Evolutionary conservation across 2,888 invertebrate genomes (phyloP).

Genomic region (Rhagonycha lutea): DNA sequence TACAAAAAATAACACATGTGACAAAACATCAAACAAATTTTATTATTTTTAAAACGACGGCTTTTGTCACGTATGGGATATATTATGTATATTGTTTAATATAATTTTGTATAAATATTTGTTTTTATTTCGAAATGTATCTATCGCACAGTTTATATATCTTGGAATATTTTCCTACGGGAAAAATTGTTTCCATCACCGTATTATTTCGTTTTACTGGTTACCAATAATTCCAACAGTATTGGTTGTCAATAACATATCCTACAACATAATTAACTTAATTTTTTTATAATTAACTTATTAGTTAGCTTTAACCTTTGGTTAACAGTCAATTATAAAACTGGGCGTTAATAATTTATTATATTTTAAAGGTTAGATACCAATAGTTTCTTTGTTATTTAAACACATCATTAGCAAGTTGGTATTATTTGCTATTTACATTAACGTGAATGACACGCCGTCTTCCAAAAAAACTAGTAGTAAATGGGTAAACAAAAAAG

Average conservation of each 20-base stretch:
- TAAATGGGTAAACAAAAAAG: not conserved
- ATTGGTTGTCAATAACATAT: too few species aligned
- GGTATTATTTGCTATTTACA: not conserved
- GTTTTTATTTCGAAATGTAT: slow-evolving; percentile 7
- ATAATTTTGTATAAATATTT: slow-evolving; percentile 16
- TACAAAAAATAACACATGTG: slow-evolving; percentile 18
- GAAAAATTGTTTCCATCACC: not conserved
- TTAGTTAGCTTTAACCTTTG: too few species aligned
- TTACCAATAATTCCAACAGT: too few species aligned
- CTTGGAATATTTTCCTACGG: not conserved
- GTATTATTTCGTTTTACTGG: not conserved
- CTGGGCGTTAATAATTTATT: not conserved
- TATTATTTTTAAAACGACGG: slow-evolving; percentile 27
- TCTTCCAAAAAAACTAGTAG: not conserved
- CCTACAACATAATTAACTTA: too few species aligned
- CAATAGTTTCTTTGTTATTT: not conserved
- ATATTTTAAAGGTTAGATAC: not conserved
- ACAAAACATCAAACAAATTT: slow-evolving; percentile 27
- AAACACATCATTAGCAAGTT: not conserved
- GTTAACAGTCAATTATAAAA: too few species aligned
- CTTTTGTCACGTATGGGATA: slow-evolving; percentile 23
- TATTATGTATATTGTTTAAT: slow-evolving; percentile 22
- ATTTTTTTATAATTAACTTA: too few species aligned
- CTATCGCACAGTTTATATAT: not conserved
- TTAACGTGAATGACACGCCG: not conserved